Evolutionary conservation across 2,888 invertebrate species (phyloP).

Genomic region (Danaus chrysippus): DNA sequence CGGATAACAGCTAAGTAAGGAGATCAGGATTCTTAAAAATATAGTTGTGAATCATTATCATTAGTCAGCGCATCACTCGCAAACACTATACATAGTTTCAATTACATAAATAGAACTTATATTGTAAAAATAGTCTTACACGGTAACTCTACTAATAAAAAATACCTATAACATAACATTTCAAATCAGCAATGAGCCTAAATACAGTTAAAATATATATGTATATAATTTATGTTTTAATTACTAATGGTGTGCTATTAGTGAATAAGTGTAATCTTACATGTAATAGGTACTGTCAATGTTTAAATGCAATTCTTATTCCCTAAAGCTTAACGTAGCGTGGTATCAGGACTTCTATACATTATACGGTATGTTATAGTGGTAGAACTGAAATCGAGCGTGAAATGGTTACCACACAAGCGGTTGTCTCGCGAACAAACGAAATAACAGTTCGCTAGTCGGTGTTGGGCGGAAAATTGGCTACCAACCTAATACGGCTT

Average conservation of each 20-base stretch:
- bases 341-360: conserved; percentile 4
- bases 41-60: conserved; percentile 76
- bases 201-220: too few relatives aligned
- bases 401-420: conserved; percentile 72
- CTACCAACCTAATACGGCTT: conserved; percentile 45
- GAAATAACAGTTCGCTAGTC: conserved; percentile 56
- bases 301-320: not conserved
- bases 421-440: conserved; percentile 72
- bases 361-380: conserved; percentile 50
- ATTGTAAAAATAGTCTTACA: too few relatives aligned
- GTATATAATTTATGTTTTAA: too few relatives aligned
- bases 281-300: not conserved
- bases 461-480: conserved; percentile 72
- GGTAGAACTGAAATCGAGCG: conserved; percentile 69
- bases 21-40: conserved; percentile 75
- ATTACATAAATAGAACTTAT: not conserved
- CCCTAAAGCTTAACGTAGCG: conserved; percentile 1
- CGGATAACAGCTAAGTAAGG: conserved; percentile 78
- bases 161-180: too few relatives aligned
- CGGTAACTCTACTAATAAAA: too few relatives aligned
- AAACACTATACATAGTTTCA: not conserved
- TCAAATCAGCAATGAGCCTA: too few relatives aligned
- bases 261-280: too few relatives aligned
- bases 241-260: too few relatives aligned
- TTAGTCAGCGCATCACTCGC: conserved; percentile 55